Conservation (phyloP, 1,140 invertebrate genomes). For the Eulimnadia texana region DNA sequence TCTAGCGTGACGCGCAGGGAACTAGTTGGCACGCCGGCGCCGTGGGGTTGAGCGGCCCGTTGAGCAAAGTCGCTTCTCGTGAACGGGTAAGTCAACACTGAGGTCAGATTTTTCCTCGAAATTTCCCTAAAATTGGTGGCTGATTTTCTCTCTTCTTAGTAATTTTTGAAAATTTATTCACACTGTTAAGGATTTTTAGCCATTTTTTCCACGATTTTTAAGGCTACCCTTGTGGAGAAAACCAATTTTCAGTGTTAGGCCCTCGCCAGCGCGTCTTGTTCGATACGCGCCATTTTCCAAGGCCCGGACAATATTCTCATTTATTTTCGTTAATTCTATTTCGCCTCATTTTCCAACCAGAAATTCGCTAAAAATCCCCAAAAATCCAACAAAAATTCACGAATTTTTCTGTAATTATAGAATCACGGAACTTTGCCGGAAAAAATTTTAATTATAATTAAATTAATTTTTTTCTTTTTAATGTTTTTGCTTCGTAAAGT, state of each 20-base stretch:
- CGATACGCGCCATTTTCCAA: background rate
- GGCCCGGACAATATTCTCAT: background rate
- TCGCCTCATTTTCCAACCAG: background rate
- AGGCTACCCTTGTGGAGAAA: background rate
- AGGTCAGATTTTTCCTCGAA: background rate
- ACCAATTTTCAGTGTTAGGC: conserved; percentile 10
- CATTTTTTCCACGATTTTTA: conserved; percentile 14
- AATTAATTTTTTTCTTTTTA: background rate
- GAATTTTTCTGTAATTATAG: no score
- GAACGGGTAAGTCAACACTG: background rate
- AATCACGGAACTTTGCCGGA: no score
- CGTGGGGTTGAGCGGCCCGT: conserved; percentile 2
- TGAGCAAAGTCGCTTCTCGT: background rate
- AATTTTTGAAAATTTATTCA: conserved; percentile 9
- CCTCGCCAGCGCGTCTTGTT: background rate
- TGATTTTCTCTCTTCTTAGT: background rate
- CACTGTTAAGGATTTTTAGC: conserved; percentile 14
- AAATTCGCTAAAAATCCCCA: background rate
- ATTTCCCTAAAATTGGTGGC: background rate
- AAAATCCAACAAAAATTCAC: no score
- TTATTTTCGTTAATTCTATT: background rate
- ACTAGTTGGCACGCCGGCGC: conserved; percentile 3
- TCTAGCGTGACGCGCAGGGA: conserved; percentile 7
- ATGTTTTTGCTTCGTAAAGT: no score
- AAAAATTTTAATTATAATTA: background rate